Evolutionary conservation across 2,888 invertebrate genomes (phyloP).

Genomic region (Priocnemis perturbator): DNA sequence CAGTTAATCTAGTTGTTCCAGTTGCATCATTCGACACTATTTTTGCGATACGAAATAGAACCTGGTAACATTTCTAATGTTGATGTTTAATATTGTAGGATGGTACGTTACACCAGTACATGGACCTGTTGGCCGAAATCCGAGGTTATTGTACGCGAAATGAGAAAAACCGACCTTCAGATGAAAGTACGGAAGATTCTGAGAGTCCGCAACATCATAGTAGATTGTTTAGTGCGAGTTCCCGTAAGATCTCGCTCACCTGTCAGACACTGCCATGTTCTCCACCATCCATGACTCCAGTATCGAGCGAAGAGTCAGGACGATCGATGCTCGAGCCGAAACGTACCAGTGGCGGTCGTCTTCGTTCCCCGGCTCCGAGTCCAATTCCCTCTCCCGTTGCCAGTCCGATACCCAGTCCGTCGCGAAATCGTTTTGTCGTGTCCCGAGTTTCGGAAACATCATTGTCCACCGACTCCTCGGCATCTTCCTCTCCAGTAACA

Average conservation of each 20-base stretch:
- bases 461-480: constrained; percentile 69
- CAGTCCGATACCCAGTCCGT: constrained; percentile 81
- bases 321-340: constrained; percentile 69
- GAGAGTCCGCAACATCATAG: constrained; percentile 66
- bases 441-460: constrained; percentile 75
- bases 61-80: background rate
- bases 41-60: no score
- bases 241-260: constrained; percentile 84
- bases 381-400: constrained; percentile 82
- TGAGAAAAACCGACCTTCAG: constrained; percentile 59
- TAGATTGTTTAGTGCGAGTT: constrained; percentile 70
- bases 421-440: constrained; percentile 75
- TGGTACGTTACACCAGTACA: constrained; percentile 69
- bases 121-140: constrained; percentile 77
- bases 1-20: no score
- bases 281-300: constrained; percentile 53
- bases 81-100: constrained; percentile 54
- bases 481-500: constrained; percentile 74
- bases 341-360: constrained; percentile 76
- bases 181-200: constrained; percentile 64
- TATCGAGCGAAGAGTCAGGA: constrained; percentile 55
- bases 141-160: constrained; percentile 80
- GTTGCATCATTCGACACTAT: no score
- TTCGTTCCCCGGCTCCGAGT: constrained; percentile 82
- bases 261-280: constrained; percentile 78